Conservation (phyloP, 2,797 vertebrate genomes). For the Fratercula arctica region DNA sequence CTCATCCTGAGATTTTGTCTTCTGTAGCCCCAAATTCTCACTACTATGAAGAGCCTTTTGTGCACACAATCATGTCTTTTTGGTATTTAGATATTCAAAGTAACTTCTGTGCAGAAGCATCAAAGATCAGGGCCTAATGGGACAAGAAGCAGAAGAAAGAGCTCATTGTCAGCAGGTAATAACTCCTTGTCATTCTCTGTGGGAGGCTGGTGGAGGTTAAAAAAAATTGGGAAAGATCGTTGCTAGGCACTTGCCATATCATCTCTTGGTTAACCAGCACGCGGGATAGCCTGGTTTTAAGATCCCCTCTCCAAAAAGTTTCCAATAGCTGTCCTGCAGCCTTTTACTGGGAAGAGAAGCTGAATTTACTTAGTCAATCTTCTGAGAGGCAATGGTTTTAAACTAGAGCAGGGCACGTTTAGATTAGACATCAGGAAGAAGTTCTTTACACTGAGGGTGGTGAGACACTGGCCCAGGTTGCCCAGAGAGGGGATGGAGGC, state of each 20-base stretch:
- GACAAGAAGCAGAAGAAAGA: constrained; percentile 66
- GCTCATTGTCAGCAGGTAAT: constrained; percentile 67
- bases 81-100: constrained; percentile 41
- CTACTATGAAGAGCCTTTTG: not conserved
- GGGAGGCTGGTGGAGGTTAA: constrained; percentile 61
- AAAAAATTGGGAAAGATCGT: constrained; percentile 7
- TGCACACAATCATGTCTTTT: not conserved
- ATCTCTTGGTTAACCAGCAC: not conserved
- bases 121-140: constrained; percentile 66
- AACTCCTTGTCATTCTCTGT: constrained; percentile 66
- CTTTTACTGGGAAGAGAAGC: not conserved
- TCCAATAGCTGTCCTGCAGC: not conserved
- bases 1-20: not conserved
- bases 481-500: no score
- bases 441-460: no score
- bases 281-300: not conserved
- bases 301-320: not conserved
- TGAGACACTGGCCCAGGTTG: no score
- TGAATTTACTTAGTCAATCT: not conserved
- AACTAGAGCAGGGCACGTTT: no score
- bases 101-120: constrained; percentile 32
- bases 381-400: not conserved
- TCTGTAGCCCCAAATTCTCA: not conserved
- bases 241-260: constrained; percentile 57
- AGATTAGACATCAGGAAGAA: no score